A percentile compares a stretch with the other conserved stretches of the same genome.
These are phyloP conservation scores for Crotophaga sulcirostris DNA, from an alignment of 2,113 vertebrate species.

Conservation along the genomic window DNA sequence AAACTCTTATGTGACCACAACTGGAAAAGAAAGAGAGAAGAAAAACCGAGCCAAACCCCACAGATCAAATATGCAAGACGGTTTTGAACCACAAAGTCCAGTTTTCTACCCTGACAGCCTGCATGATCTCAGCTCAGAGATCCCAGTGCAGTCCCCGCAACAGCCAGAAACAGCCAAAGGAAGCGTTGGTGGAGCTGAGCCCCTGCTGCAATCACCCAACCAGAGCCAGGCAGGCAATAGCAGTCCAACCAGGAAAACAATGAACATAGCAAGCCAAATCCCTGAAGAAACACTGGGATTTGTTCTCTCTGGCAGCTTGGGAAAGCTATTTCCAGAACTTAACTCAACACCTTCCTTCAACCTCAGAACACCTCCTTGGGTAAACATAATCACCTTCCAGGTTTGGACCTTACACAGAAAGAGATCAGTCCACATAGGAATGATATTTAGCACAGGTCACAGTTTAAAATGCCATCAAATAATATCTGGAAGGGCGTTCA, in stretches of 20 bases:
- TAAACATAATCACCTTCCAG: slow-evolving; percentile 52
- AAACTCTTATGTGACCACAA: slow-evolving; percentile 41
- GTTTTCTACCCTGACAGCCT: not conserved
- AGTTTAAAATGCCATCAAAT: not conserved
- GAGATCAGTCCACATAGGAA: not conserved
- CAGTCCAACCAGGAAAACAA: not conserved
- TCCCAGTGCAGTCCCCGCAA: not conserved
- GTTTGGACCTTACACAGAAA: not conserved
- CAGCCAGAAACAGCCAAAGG: not conserved
- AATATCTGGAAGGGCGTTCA: not conserved
- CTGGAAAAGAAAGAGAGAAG: slow-evolving; percentile 31
- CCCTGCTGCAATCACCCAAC: not conserved
- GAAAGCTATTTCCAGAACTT: slow-evolving; percentile 40
- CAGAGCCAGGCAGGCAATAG: not conserved
- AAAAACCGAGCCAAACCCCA: not conserved
- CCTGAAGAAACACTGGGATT: not conserved
- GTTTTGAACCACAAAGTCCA: not conserved
- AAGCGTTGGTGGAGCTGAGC: not conserved
- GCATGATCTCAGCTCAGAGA: not conserved
- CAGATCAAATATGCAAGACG: not conserved
- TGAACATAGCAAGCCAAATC: rapidly evolving
- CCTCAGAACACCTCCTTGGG: slow-evolving; percentile 31
- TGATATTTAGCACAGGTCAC: slow-evolving; percentile 4
- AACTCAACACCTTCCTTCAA: slow-evolving; percentile 46
- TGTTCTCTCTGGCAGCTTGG: not conserved